Evolutionary conservation across 2,113 vertebrate species (phyloP).

Genomic region (Odontesthes bonariensis): DNA sequence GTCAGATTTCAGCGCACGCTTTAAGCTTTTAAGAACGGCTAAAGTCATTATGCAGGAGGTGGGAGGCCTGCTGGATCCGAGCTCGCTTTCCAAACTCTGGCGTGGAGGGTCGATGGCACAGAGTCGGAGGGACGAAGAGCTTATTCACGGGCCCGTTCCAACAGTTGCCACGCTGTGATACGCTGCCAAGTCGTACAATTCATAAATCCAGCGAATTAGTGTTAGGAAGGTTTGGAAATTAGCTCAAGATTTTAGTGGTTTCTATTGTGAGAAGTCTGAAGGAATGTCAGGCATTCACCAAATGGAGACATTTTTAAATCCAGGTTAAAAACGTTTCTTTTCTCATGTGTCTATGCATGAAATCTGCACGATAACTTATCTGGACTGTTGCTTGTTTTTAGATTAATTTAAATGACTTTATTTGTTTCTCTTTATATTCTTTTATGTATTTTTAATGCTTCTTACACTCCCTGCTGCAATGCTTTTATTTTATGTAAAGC

Average conservation of each 20-base stretch:
- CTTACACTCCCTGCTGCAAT: too few relatives aligned
- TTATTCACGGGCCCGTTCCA: not conserved
- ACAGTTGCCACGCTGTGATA: not conserved
- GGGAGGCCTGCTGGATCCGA: constrained; percentile 19
- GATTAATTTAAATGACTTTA: too few relatives aligned
- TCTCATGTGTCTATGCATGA: too few relatives aligned
- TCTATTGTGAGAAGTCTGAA: not conserved
- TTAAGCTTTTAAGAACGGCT: constrained; percentile 66
- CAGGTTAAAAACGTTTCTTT: too few relatives aligned
- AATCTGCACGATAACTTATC: too few relatives aligned
- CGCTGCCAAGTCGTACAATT: not conserved
- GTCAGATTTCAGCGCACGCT: constrained; percentile 61
- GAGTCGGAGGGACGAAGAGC: not conserved
- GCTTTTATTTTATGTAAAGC: too few relatives aligned
- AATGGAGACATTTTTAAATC: too few relatives aligned
- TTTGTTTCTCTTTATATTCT: too few relatives aligned
- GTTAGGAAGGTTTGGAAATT: not conserved
- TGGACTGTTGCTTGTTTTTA: too few relatives aligned
- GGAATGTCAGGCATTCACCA: too few relatives aligned
- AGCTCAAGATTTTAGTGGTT: not conserved
- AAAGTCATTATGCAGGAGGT: constrained; percentile 49
- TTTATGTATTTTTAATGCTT: too few relatives aligned
- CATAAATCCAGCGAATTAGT: not conserved
- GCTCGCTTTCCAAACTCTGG: constrained; percentile 5
- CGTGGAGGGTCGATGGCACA: too few relatives aligned